These are phyloP conservation scores for Ictidomys tridecemlineatus DNA, from an alignment of 2,113 vertebrate species.

Conservation along the genomic window DNA sequence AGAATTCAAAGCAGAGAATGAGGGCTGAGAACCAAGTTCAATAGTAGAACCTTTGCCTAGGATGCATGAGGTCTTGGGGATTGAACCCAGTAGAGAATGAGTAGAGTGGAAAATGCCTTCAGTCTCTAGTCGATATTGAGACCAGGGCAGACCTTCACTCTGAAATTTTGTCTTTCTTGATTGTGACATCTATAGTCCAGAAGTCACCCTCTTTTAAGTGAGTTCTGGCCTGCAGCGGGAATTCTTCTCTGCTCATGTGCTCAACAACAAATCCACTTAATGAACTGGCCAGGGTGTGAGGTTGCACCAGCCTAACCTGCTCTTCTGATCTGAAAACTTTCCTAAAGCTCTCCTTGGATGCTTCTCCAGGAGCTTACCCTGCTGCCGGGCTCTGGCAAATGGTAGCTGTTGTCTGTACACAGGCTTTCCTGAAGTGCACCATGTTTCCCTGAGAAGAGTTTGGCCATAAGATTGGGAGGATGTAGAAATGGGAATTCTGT, in stretches of 20 bases:
- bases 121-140: neutral
- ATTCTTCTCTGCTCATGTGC: neutral
- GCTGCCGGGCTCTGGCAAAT: neutral
- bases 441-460: neutral
- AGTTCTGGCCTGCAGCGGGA: neutral
- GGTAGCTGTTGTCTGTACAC: neutral
- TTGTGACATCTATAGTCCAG: neutral
- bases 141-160: neutral
- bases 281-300: neutral
- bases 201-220: neutral
- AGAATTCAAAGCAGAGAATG: conserved; percentile 20
- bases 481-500: neutral
- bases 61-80: too few relatives aligned
- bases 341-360: neutral
- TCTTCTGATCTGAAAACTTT: neutral
- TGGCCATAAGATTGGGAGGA: neutral
- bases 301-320: neutral
- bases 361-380: neutral
- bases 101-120: neutral
- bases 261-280: neutral
- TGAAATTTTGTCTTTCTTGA: neutral
- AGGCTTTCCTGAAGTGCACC: neutral
- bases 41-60: too few relatives aligned
- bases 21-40: neutral
- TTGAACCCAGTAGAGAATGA: neutral